Conservation (phyloP, 2,797 vertebrate species). For the Sebastes minor region DNA sequence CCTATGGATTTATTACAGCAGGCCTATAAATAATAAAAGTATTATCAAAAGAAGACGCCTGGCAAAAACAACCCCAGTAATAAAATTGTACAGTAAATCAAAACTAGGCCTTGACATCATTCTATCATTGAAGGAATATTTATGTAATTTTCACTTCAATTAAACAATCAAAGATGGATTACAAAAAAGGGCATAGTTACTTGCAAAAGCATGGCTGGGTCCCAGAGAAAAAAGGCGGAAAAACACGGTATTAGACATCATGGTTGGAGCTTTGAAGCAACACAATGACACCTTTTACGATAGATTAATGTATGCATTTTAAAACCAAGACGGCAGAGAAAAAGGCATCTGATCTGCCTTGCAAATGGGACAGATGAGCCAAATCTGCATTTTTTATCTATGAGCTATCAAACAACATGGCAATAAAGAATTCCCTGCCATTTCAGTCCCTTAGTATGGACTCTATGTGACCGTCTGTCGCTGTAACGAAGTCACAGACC, state of each 20-base stretch:
- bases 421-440: background rate
- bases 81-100: background rate
- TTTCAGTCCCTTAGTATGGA: background rate
- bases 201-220: background rate
- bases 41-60: background rate
- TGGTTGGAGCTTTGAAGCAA: background rate
- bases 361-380: constrained; percentile 15
- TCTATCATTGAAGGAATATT: background rate
- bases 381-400: constrained; percentile 16
- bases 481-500: constrained; percentile 3
- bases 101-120: background rate
- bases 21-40: background rate
- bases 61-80: background rate
- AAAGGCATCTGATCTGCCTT: constrained; percentile 4
- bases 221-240: background rate
- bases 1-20: background rate
- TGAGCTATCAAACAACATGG: background rate
- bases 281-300: background rate
- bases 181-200: background rate
- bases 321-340: background rate
- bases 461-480: constrained; percentile 25
- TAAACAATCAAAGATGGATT: background rate
- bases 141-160: background rate
- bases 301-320: constrained; percentile 10
- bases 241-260: background rate